phyloP scores from a whole-genome alignment of 2,888 invertebrate genomes.

The Orchesella flavescens region DNA sequence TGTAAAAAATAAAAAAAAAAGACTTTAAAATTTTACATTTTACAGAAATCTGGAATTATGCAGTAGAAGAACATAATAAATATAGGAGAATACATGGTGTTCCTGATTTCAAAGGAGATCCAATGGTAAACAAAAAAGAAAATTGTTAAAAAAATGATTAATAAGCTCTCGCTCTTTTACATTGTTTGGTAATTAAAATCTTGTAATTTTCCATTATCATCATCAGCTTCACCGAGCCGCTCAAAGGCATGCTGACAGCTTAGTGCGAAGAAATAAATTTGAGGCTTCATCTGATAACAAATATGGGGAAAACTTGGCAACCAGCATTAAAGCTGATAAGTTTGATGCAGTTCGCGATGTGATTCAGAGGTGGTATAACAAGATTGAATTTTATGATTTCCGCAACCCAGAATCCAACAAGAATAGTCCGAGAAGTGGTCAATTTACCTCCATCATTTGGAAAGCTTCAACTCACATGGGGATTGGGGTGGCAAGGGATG shows the following conservation, averaged over 20 bases:
- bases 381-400: constrained; percentile 44
- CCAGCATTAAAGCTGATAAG: constrained; percentile 27
- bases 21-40: background rate
- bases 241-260: constrained; percentile 46
- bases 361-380: constrained; percentile 54
- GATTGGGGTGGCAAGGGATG: constrained; percentile 38
- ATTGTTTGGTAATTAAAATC: too few relatives aligned
- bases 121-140: constrained; percentile 18
- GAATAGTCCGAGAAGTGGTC: constrained; percentile 37
- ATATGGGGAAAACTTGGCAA: constrained; percentile 54
- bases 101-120: constrained; percentile 27
- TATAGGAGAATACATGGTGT: constrained; percentile 43
- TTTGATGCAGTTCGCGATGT: constrained; percentile 45
- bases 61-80: constrained; percentile 47
- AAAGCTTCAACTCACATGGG: constrained; percentile 49
- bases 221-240: constrained; percentile 49
- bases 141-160: too few relatives aligned
- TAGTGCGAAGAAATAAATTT: constrained; percentile 40
- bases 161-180: too few relatives aligned
- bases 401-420: constrained; percentile 46
- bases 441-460: constrained; percentile 47
- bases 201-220: too few relatives aligned
- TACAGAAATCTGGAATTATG: constrained; percentile 42
- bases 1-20: too few relatives aligned
- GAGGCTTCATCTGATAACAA: constrained; percentile 28